These are phyloP conservation scores for Melangyna quadrimaculata DNA, from an alignment of 2,888 invertebrate species.

Conservation along the genomic window DNA sequence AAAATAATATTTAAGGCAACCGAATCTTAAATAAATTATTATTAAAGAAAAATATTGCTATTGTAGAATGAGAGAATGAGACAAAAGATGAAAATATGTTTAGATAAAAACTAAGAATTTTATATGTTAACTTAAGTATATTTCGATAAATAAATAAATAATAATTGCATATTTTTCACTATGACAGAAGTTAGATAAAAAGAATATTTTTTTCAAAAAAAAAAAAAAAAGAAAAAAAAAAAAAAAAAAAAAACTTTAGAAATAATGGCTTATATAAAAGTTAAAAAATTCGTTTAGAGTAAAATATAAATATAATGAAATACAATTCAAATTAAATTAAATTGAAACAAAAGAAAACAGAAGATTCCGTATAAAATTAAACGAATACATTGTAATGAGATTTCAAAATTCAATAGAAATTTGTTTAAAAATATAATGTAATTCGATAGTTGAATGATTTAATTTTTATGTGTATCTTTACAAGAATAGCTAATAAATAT, in stretches of 20 bases:
- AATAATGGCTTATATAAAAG: background rate
- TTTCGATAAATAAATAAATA: background rate
- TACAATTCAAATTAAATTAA: background rate
- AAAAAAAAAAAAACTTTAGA: background rate
- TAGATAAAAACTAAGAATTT: slow-evolving; percentile 29
- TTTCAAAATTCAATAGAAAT: too few species aligned
- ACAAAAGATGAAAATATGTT: slow-evolving; percentile 11
- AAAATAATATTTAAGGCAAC: background rate
- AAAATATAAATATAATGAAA: background rate
- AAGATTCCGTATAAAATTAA: background rate
- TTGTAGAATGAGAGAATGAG: slow-evolving; percentile 51
- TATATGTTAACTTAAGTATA: slow-evolving; percentile 36
- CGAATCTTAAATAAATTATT: background rate
- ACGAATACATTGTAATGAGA: background rate
- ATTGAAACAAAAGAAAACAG: background rate
- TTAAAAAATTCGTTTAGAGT: background rate
- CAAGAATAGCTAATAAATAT: too few species aligned
- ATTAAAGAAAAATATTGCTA: background rate
- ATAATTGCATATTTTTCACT: slow-evolving; percentile 6
- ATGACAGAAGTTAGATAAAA: background rate
- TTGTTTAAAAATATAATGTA: too few species aligned
- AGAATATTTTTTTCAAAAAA: background rate
- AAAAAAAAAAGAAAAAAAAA: background rate
- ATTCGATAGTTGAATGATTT: too few species aligned
- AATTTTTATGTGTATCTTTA: too few species aligned